Evolutionary conservation across 2,888 invertebrate species (phyloP), one percentile per base, ranked within the genome.

Genomic region (Helleia helle): DNA sequence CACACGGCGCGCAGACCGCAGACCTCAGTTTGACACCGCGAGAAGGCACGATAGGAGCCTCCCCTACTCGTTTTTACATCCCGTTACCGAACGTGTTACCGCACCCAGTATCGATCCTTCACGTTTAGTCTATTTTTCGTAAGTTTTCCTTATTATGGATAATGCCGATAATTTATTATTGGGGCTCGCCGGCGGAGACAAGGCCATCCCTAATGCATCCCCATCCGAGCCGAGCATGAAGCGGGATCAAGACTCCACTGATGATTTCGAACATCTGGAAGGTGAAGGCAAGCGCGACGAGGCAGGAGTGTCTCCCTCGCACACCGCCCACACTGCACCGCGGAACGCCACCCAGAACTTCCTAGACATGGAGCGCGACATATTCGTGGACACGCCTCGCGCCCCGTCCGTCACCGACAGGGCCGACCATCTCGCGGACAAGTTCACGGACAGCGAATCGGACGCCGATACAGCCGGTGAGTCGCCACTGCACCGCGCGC

Each of bases 191-290:
- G 66, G 72, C 52, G 80, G 81, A 26, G 81, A 83, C 50, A 56
- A 50, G 41, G 49, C 44, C n/a, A 51, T 56, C 13, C 56, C 51
- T 11, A 54, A 54, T 4, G 46, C 49, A n/a, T 41, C 51, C 31
- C 46, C 43, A 3, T 43, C 50, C 15, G 59, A 59, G 41, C 52
- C 58, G 26, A 47, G 54, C 40, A 64, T 81, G 59, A 84, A 83
- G 57, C 86, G 91, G 47, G 91, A 91, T 51, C 87, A 88, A 60
- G 91, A 91, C 64, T 91, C 91, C 18, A 81, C 89, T 47, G 91
- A 91, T 59, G 91, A 91, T 74, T 91, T 92, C 66, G 91, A 91
- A 69, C 91, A 91, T 68, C 77, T 92, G 51, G 90, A 89, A 50
- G 88, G 89, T 57, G 90, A 90, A 47, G 74, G 75, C 34, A 67